These are phyloP conservation scores for Ceuthmochares aereus DNA, from an alignment of 2,113 vertebrate genomes.

Conservation along the genomic window DNA sequence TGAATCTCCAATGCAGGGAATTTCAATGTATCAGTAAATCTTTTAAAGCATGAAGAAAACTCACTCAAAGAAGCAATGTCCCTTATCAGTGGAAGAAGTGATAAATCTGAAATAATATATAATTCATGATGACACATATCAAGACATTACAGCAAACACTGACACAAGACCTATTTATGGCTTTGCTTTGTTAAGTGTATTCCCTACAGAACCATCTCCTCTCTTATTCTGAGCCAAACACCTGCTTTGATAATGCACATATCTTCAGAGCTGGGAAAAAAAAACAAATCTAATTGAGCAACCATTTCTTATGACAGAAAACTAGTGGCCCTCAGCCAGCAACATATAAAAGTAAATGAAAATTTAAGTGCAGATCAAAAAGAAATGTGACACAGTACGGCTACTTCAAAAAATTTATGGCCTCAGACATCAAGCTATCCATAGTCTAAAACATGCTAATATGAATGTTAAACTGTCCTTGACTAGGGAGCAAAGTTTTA, in stretches of 20 bases:
- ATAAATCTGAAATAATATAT: conserved; percentile 82
- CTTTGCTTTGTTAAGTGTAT: conserved; percentile 64
- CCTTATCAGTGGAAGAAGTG: conserved; percentile 70
- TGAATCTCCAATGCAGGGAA: conserved; percentile 70
- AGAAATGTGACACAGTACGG: conserved; percentile 32
- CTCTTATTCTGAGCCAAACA: conserved; percentile 66
- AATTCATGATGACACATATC: conserved; percentile 79
- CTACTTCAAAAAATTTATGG: conserved; percentile 69
- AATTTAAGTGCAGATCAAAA: conserved; percentile 59
- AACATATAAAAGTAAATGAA: conserved; percentile 70
- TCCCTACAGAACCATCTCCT: conserved; percentile 65
- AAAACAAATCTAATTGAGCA: conserved; percentile 59
- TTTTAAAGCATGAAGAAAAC: conserved; percentile 74
- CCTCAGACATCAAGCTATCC: conserved; percentile 34
- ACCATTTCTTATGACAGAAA: conserved; percentile 66
- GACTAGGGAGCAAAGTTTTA: conserved; percentile 25
- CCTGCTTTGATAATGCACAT: conserved; percentile 62
- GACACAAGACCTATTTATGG: conserved; percentile 74
- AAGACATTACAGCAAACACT: conserved; percentile 74
- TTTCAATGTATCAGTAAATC: conserved; percentile 77
- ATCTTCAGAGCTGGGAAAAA: neutral
- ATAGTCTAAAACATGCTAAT: conserved; percentile 68
- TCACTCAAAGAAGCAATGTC: conserved; percentile 68
- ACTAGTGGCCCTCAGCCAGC: conserved; percentile 38
- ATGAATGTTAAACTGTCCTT: conserved; percentile 58